Percentiles rank a stretch among this genome's conserved stretches.
Conservation (phyloP, 2,888 invertebrate species). For the Chelonus formosanus region DNA sequence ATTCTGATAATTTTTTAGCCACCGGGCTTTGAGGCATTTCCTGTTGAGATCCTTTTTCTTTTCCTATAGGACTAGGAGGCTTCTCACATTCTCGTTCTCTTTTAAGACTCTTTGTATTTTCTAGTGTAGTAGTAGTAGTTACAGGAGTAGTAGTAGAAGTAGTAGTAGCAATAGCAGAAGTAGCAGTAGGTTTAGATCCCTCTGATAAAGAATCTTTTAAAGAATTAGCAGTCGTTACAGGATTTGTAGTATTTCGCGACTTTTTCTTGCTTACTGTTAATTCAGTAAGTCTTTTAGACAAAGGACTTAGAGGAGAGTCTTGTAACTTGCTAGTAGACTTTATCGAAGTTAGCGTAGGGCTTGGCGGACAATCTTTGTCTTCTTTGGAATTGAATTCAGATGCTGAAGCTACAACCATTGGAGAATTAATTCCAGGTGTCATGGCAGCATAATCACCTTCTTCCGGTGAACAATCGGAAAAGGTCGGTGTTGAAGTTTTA, state of each 20-base stretch:
- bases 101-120: slow-evolving; percentile 18
- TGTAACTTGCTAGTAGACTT: neutral
- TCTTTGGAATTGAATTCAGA: slow-evolving; percentile 23
- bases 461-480: slow-evolving; percentile 26
- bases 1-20: slow-evolving; percentile 55
- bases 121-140: neutral
- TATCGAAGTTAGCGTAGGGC: neutral
- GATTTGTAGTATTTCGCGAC: slow-evolving; percentile 37
- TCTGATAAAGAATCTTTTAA: no score
- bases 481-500: slow-evolving; percentile 24
- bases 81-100: slow-evolving; percentile 33
- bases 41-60: slow-evolving; percentile 18
- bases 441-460: slow-evolving; percentile 46
- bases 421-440: slow-evolving; percentile 34
- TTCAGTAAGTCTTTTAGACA: slow-evolving; percentile 41
- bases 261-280: slow-evolving; percentile 37
- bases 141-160: no score
- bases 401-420: slow-evolving; percentile 28
- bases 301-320: slow-evolving; percentile 34
- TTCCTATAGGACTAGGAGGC: slow-evolving; percentile 41
- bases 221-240: slow-evolving; percentile 29
- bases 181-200: no score
- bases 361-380: slow-evolving; percentile 18
- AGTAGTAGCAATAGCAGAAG: no score
- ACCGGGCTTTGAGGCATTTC: slow-evolving; percentile 47